Conservation (phyloP, 2,113 vertebrate genomes). For the Nematolebias whitei region DNA sequence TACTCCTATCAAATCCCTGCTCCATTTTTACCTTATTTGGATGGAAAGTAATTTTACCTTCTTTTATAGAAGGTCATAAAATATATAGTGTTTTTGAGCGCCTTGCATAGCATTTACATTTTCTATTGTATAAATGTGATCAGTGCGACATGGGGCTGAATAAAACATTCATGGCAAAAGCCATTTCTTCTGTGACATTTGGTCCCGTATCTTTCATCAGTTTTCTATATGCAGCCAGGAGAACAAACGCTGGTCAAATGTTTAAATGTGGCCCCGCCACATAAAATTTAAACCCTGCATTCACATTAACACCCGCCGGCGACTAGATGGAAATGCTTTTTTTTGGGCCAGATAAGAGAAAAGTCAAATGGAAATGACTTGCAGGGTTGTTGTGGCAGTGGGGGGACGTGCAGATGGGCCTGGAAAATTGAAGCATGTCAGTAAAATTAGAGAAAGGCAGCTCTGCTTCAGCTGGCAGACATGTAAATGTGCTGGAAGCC, state of each 20-base stretch:
- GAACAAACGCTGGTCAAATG: constrained; percentile 80
- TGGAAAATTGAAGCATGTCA: constrained; percentile 80
- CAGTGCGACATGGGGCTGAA: constrained; percentile 62
- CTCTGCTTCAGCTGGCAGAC: constrained; percentile 53
- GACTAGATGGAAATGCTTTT: constrained; percentile 78
- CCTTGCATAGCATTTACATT: constrained; percentile 81
- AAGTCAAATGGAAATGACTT: constrained; percentile 81
- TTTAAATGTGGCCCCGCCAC: constrained; percentile 77
- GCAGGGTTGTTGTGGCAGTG: constrained; percentile 62
- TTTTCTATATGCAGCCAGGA: constrained; percentile 71
- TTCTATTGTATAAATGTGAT: constrained; percentile 80
- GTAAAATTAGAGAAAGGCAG: constrained; percentile 73
- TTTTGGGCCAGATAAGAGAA: constrained; percentile 76
- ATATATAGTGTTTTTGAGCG: constrained; percentile 69
- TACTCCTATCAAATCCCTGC: constrained; percentile 64
- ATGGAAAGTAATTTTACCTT: constrained; percentile 74
- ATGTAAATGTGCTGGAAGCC: constrained; percentile 72
- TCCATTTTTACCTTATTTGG: constrained; percentile 73
- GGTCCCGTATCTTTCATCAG: constrained; percentile 79
- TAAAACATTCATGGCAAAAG: constrained; percentile 80
- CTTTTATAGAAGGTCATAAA: constrained; percentile 80
- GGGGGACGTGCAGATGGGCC: constrained; percentile 58
- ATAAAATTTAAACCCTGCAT: constrained; percentile 76
- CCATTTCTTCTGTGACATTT: constrained; percentile 80
- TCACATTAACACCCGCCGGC: constrained; percentile 77